Percentiles rank a stretch among this genome's conserved stretches.
Conservation (phyloP, 2,888 invertebrate species). For the Clanis bilineata region DNA sequence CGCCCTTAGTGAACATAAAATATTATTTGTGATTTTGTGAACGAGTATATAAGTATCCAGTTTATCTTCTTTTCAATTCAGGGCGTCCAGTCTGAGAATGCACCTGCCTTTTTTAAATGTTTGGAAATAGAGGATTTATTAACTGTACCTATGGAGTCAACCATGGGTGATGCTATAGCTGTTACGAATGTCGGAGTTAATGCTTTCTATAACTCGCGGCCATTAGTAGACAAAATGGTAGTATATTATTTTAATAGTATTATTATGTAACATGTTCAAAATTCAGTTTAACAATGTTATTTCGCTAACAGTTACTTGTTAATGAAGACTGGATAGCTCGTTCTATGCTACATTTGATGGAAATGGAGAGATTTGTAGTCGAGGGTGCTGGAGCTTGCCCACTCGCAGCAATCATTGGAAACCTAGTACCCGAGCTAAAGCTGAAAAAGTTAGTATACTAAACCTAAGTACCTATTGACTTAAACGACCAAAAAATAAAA, state of each 20-base stretch:
- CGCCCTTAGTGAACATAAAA: too few relatives aligned
- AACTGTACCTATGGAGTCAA: conserved; percentile 82
- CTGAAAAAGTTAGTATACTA: conserved; percentile 85
- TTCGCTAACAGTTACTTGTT: conserved; percentile 82
- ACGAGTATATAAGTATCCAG: too few relatives aligned
- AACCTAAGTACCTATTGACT: not conserved
- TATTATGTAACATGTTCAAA: not conserved
- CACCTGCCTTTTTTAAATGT: conserved; percentile 91
- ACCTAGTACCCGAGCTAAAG: conserved; percentile 89
- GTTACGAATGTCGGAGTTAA: conserved; percentile 92
- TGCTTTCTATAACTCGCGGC: conserved; percentile 87
- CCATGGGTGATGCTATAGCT: conserved; percentile 91
- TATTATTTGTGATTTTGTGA: too few relatives aligned
- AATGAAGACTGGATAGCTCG: conserved; percentile 92
- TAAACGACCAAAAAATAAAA: not conserved
- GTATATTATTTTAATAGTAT: conserved; percentile 8
- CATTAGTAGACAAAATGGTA: conserved; percentile 90
- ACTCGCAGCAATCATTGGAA: conserved; percentile 90
- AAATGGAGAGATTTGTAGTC: conserved; percentile 91
- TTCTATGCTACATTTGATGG: conserved; percentile 88
- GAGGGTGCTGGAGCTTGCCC: conserved; percentile 95
- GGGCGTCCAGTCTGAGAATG: conserved; percentile 95
- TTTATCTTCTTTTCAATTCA: conserved; percentile 41
- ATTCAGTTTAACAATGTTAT: not conserved
- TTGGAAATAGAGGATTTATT: conserved; percentile 86